A percentile compares a stretch with the other conserved stretches of the same genome.
Evolutionary conservation across 2,797 vertebrate species (phyloP).

Genomic region (Hapalemur alaotrensis): DNA sequence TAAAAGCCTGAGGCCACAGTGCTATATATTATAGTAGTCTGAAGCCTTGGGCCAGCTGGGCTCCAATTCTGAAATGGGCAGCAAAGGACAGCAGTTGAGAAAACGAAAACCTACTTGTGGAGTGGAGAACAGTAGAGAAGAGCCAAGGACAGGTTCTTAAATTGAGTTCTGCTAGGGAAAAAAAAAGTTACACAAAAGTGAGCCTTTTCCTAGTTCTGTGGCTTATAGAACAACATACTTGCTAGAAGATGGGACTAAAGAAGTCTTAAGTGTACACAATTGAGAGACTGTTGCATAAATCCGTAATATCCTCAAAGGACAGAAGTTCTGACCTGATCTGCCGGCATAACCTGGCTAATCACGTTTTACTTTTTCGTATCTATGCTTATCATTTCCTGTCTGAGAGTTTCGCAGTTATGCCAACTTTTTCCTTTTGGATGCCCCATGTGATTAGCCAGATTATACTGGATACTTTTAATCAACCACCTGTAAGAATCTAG

Average conservation of each 20-base stretch:
- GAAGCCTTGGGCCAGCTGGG: neutral
- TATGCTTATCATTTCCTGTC: too few relatives aligned
- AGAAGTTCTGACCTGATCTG: neutral
- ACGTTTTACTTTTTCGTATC: too few relatives aligned
- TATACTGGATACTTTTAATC: neutral
- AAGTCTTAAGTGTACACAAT: neutral
- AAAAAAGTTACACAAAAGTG: neutral
- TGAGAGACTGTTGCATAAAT: neutral
- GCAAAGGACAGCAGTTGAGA: neutral
- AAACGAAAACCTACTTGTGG: neutral
- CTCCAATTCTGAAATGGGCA: neutral
- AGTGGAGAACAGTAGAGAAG: neutral
- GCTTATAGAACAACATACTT: neutral
- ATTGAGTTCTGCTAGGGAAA: neutral
- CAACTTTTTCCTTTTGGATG: too few relatives aligned
- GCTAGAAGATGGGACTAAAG: neutral
- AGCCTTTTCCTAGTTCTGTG: neutral
- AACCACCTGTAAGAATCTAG: neutral
- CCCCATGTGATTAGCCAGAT: too few relatives aligned
- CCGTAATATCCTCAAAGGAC: neutral
- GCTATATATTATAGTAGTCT: too few relatives aligned
- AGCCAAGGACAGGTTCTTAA: neutral
- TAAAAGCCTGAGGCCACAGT: neutral
- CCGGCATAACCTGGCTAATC: neutral
- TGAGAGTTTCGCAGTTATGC: too few relatives aligned